Base-by-base conservation (phyloP, 2,113 vertebrate genomes). In the Phylloscopus whistleri region DNA sequence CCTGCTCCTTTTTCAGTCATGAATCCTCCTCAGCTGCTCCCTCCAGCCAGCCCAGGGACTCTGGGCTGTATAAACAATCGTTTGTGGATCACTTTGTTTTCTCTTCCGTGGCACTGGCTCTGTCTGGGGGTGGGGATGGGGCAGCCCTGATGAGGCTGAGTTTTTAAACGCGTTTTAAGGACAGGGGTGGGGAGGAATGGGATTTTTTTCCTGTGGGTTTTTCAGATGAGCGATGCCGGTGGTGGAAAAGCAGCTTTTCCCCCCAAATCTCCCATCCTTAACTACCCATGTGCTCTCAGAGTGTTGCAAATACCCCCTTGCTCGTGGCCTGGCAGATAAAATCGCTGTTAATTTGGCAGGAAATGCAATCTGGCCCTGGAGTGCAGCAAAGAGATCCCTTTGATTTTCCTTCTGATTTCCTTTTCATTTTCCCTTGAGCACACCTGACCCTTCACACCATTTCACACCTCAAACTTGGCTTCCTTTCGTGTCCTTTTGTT, bases 1-100 rank as follows among this genome's bases (percentile, higher is more conserved):
- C 39, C 30, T 84, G 82, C 53, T 92, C 85, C 93, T 88, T 96
- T 94, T 96, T 90, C 94, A 95, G 94, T 75, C 4, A 90, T 37
- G 91, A 90, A 75, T 66, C 59, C 6, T 1, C 13, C 56, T 44
- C 7, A 16, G 70, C 19, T 44, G 56, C 86, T 90, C 8, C 12
- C 1, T 44, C 6, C 86, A 28, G 28, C 37, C 68, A 6, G 63
- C 92, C 35, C 0, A 56, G 92, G 59, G 68, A 84, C 74, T 73
- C 82, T 35, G 52, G 21, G 9, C 28, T 55, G 0, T 62, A 33
- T 79, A 86, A 94, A 93, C 78, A 78, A 43, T 21, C 73, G 13
- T 13, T 30, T 28, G 64, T 81, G 81, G 39, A 69, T 86, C 48
- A 6, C 39, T 92, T 56, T 30, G 24, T 64, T 60, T 68, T 59